Conservation (phyloP, 2,113 vertebrate genomes). For the Sceloporus tristichus region DNA sequence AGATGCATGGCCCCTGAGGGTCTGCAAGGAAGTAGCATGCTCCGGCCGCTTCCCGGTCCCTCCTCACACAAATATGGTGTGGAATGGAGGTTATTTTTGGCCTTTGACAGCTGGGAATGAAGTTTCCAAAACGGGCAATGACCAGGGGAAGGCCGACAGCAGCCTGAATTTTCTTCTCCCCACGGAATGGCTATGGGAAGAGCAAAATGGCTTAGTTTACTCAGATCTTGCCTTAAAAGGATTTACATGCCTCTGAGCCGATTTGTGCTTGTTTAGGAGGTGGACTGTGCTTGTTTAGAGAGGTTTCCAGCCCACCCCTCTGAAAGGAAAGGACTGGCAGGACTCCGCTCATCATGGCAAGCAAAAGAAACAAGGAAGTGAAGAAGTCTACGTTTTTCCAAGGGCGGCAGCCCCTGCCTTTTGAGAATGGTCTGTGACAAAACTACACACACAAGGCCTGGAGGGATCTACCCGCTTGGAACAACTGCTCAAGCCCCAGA, state of each 20-base stretch:
- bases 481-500: background rate
- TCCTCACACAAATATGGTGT: constrained; percentile 90
- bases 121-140: constrained; percentile 69
- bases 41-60: background rate
- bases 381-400: background rate
- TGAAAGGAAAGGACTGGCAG: background rate
- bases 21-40: background rate
- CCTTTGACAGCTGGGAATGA: constrained; percentile 77
- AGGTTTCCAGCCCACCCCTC: background rate
- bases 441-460: background rate
- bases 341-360: background rate
- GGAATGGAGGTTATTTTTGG: constrained; percentile 88
- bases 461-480: no score
- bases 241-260: constrained; percentile 26
- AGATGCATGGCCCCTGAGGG: constrained; percentile 81
- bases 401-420: background rate
- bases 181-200: constrained; percentile 26
- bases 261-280: background rate
- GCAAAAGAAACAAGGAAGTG: no score
- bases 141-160: constrained; percentile 31
- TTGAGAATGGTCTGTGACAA: background rate
- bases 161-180: constrained; percentile 21
- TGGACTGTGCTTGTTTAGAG: no score
- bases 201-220: constrained; percentile 26
- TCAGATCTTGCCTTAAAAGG: constrained; percentile 71